phyloP scores from a whole-genome alignment of 2,113 vertebrate species.

The Motacilla alba region DNA sequence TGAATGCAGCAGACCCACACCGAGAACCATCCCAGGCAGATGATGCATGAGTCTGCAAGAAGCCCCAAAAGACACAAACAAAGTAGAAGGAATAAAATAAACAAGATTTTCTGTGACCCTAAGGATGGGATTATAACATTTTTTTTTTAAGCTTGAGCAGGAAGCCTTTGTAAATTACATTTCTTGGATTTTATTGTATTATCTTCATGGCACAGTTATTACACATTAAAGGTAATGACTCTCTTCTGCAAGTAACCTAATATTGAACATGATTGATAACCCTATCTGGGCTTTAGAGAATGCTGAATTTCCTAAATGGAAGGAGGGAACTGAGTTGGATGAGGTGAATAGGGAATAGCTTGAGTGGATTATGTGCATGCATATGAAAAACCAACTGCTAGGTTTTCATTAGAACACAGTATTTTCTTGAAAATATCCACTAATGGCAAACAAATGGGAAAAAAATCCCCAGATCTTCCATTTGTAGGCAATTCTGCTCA shows the following conservation, averaged over 20 bases:
- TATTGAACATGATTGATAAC: constrained; percentile 68
- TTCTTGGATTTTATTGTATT: constrained; percentile 75
- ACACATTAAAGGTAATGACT: constrained; percentile 78
- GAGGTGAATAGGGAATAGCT: background rate
- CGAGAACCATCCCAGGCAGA: background rate
- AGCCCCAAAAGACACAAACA: constrained; percentile 42
- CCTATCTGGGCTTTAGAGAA: constrained; percentile 43
- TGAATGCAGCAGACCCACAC: background rate
- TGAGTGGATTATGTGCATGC: background rate
- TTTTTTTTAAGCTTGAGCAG: constrained; percentile 43
- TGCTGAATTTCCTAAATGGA: constrained; percentile 46
- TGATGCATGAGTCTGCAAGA: background rate
- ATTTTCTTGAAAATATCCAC: background rate
- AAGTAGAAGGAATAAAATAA: constrained; percentile 52
- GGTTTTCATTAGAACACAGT: background rate
- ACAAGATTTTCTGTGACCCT: constrained; percentile 49
- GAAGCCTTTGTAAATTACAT: constrained; percentile 75
- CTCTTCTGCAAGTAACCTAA: constrained; percentile 72
- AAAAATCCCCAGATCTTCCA: background rate
- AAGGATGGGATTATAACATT: constrained; percentile 63
- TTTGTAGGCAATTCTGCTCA: background rate
- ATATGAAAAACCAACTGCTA: background rate
- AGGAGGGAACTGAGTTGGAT: background rate
- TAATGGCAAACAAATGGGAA: background rate
- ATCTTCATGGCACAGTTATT: constrained; percentile 74